These are phyloP conservation scores for Nysson spinosus DNA, from an alignment of 2,888 invertebrate genomes.

Conservation along the genomic window DNA sequence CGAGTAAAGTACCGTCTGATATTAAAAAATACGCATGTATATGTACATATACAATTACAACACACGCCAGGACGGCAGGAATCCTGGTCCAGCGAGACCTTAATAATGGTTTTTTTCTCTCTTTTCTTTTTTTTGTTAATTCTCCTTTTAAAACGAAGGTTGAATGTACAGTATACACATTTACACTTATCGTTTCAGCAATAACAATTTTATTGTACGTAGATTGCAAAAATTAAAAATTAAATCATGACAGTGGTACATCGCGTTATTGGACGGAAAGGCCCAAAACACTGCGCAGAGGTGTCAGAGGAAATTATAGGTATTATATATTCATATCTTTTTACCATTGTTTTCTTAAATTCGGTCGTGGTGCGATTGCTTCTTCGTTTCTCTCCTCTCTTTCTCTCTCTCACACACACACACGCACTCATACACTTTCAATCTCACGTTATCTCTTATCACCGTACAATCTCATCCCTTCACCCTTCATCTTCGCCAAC, in stretches of 20 bases:
- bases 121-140: conserved; percentile 6
- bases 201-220: conserved; percentile 74
- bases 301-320: conserved; percentile 72
- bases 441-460: conserved; percentile 17
- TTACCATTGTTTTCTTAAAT: too few species aligned
- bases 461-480: not conserved
- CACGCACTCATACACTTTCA: conserved; percentile 4
- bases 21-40: conserved; percentile 66
- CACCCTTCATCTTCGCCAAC: not conserved
- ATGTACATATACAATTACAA: conserved; percentile 66
- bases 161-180: conserved; percentile 65
- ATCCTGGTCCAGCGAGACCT: conserved; percentile 66
- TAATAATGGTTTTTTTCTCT: conserved; percentile 52
- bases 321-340: too few species aligned
- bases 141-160: conserved; percentile 58
- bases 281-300: conserved; percentile 76
- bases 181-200: conserved; percentile 69
- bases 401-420: conserved; percentile 10
- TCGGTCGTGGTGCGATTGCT: conserved; percentile 72
- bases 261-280: conserved; percentile 75
- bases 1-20: conserved; percentile 64
- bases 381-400: conserved; percentile 40
- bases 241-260: conserved; percentile 73
- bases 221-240: conserved; percentile 70
- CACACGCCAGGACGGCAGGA: conserved; percentile 65